Evolutionary conservation across 2,888 invertebrate genomes (phyloP).

Genomic region (Arge pagana): DNA sequence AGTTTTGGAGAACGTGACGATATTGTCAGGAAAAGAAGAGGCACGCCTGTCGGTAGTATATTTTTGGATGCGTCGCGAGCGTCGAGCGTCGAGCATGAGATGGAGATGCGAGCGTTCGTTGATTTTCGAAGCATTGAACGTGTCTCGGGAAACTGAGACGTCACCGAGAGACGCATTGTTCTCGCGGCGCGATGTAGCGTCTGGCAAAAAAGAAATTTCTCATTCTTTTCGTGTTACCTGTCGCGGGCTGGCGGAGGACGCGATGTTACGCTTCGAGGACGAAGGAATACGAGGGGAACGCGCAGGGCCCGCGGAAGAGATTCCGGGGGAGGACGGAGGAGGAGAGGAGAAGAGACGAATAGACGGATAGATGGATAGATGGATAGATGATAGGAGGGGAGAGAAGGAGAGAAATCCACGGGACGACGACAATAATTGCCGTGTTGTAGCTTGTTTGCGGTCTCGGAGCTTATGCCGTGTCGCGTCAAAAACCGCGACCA

Average conservation of each 20-base stretch:
- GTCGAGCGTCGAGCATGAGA: constrained; percentile 6
- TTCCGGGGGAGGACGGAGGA: too few species aligned
- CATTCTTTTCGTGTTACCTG: not conserved
- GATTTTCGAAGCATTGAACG: constrained; percentile 17
- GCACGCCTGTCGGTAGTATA: not conserved
- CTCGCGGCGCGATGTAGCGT: constrained; percentile 6
- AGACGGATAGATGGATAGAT: too few species aligned
- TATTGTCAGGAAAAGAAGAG: constrained; percentile 11
- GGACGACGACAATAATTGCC: constrained; percentile 37
- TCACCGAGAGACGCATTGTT: constrained; percentile 18
- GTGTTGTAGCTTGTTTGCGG: constrained; percentile 32
- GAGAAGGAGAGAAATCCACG: too few species aligned
- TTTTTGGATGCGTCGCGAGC: constrained; percentile 10
- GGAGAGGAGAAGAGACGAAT: too few species aligned
- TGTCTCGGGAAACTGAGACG: constrained; percentile 19
- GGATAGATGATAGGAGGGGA: too few species aligned
- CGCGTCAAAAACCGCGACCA: constrained; percentile 39
- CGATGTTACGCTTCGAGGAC: constrained; percentile 35
- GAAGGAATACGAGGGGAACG: constrained; percentile 28
- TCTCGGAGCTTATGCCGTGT: too few species aligned
- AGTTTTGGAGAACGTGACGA: constrained; percentile 8
- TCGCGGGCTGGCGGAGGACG: constrained; percentile 4
- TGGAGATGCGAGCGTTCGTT: constrained; percentile 19
- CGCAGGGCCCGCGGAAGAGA: too few species aligned
- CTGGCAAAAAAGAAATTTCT: constrained; percentile 1